These are phyloP conservation scores for Drosophila orosa DNA, from an alignment of 1,140 invertebrate genomes.

Conservation along the genomic window DNA sequence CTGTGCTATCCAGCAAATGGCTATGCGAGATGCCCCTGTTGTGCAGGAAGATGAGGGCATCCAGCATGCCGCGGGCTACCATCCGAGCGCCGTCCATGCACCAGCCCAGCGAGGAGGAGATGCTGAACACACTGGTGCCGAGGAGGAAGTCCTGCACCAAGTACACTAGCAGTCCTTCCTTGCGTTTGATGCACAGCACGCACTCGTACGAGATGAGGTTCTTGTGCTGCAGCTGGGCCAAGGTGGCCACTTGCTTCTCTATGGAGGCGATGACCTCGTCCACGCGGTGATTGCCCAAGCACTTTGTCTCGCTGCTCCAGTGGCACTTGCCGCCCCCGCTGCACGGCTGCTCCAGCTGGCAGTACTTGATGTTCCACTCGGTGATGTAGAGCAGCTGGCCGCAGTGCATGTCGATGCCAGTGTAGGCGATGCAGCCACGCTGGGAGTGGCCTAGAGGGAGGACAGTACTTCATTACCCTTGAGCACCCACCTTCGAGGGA, in stretches of 20 bases:
- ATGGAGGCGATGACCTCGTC: conserved; percentile 85
- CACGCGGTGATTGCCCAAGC: conserved; percentile 71
- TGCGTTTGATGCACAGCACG: conserved; percentile 87
- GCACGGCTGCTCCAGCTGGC: conserved; percentile 74
- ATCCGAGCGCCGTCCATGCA: conserved; percentile 79
- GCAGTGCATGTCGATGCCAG: conserved; percentile 88
- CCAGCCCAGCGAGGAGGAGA: conserved; percentile 78
- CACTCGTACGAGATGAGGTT: conserved; percentile 91
- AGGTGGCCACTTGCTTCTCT: conserved; percentile 89
- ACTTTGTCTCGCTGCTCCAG: conserved; percentile 71
- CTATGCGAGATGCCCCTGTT: conserved; percentile 92
- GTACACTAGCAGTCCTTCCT: conserved; percentile 86
- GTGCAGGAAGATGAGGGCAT: conserved; percentile 90
- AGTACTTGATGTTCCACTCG: conserved; percentile 89
- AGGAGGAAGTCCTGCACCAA: conserved; percentile 89
- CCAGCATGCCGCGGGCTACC: conserved; percentile 87
- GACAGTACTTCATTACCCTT: background rate
- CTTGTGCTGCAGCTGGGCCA: conserved; percentile 88
- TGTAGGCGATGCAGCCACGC: conserved; percentile 88
- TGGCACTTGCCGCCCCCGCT: conserved; percentile 66
- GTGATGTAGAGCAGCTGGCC: conserved; percentile 89
- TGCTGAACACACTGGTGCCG: conserved; percentile 79
- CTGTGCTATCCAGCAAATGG: conserved; percentile 88
- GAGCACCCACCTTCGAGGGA: background rate
- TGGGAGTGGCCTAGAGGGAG: conserved; percentile 86